phyloP scores from a whole-genome alignment of 2,888 invertebrate species.

The Theristus sp. region DNA sequence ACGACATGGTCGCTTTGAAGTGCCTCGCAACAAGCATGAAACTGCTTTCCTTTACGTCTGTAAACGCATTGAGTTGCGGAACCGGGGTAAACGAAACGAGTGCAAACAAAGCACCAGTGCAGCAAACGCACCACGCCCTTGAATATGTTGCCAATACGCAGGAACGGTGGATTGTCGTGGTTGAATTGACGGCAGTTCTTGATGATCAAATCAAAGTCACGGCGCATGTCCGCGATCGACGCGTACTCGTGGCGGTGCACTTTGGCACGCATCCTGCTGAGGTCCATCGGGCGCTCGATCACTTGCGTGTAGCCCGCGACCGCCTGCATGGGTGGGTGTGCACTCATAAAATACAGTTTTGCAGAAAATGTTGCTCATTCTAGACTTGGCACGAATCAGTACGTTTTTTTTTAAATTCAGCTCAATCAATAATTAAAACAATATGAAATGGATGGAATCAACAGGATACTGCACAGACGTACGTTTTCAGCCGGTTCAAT shows the following conservation, averaged over 20 bases:
- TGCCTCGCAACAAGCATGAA: too few relatives aligned
- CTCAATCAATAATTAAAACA: too few relatives aligned
- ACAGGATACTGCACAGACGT: too few relatives aligned
- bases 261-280: constrained; percentile 58
- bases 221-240: constrained; percentile 56
- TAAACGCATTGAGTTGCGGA: too few relatives aligned
- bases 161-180: constrained; percentile 33
- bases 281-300: constrained; percentile 67
- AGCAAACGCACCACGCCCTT: not conserved
- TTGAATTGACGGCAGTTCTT: constrained; percentile 87
- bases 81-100: not conserved
- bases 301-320: constrained; percentile 75
- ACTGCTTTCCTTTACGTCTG: too few relatives aligned
- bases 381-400: too few relatives aligned
- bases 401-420: too few relatives aligned
- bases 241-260: constrained; percentile 41
- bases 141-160: constrained; percentile 3
- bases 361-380: too few relatives aligned
- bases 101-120: too few relatives aligned
- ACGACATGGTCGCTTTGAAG: too few relatives aligned
- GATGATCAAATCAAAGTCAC: constrained; percentile 85
- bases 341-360: not conserved
- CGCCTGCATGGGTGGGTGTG: too few relatives aligned
- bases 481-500: constrained; percentile 2
- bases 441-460: too few relatives aligned